Percentiles rank a stretch among this genome's conserved stretches.
These are phyloP conservation scores for Metallyticus violacea DNA, from an alignment of 2,888 invertebrate genomes.

Conservation along the genomic window DNA sequence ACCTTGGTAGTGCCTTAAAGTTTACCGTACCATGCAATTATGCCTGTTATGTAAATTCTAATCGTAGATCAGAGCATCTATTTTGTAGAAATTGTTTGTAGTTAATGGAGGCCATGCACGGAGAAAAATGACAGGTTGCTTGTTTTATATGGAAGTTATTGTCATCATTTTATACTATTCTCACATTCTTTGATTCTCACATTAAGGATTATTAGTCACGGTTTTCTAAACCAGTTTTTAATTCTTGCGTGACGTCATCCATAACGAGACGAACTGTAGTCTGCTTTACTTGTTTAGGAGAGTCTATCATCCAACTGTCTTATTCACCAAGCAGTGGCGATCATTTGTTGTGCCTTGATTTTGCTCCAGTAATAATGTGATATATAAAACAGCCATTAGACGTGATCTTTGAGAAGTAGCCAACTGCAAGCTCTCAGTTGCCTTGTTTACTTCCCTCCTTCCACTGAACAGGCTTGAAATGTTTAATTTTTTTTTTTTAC, in stretches of 20 bases:
- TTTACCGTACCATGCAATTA: neutral
- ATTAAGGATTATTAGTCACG: neutral
- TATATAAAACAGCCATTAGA: no score
- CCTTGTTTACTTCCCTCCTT: no score
- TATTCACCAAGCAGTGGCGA: no score
- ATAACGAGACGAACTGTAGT: no score
- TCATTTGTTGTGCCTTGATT: no score
- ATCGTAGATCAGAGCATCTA: neutral
- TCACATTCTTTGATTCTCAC: neutral
- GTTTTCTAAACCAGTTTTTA: neutral
- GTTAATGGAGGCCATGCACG: neutral
- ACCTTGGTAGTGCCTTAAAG: neutral
- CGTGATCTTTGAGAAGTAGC: no score
- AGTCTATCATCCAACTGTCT: no score
- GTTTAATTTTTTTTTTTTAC: no score
- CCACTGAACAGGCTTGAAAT: no score
- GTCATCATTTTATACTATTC: neutral
- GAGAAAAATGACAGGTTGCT: neutral
- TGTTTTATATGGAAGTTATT: neutral
- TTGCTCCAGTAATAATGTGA: no score
- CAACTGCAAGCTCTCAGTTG: no score
- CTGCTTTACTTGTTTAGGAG: no score
- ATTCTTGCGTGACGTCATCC: neutral
- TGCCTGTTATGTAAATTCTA: neutral
- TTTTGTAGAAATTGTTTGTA: neutral